Evolutionary conservation across 2,888 invertebrate species (phyloP).

Genomic region (Morpho deidamia): DNA sequence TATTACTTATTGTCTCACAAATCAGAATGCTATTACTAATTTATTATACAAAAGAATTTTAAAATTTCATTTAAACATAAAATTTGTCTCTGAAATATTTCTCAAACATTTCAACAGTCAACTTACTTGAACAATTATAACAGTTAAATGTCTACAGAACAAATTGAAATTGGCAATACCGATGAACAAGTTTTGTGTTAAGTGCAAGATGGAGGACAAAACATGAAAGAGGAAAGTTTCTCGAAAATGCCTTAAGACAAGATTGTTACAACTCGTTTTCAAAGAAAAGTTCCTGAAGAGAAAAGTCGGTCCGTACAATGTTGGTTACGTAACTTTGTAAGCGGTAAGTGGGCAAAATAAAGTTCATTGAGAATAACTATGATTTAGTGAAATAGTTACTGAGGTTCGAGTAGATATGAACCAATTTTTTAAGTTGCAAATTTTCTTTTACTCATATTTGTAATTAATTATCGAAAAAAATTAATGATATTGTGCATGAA

Average conservation of each 20-base stretch:
- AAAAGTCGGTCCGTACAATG: slow-evolving; percentile 7
- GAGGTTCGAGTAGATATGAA: background rate
- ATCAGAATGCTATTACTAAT: no score
- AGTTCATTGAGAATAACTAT: background rate
- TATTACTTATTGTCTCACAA: no score
- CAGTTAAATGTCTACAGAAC: slow-evolving; percentile 14
- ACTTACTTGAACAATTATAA: slow-evolving; percentile 9
- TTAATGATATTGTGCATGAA: no score
- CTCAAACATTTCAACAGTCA: background rate
- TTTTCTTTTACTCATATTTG: no score
- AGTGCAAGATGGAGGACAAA: slow-evolving; percentile 15
- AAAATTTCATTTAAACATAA: background rate
- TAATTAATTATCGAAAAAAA: no score
- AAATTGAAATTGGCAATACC: slow-evolving; percentile 20
- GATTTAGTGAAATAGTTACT: background rate
- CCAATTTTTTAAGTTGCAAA: no score
- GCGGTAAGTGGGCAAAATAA: background rate
- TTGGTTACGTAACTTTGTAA: slow-evolving; percentile 13
- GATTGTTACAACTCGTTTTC: slow-evolving; percentile 18
- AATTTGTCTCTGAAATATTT: background rate
- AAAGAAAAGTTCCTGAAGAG: slow-evolving; percentile 18
- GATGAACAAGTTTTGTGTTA: slow-evolving; percentile 16
- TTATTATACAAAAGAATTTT: background rate
- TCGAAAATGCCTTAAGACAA: slow-evolving; percentile 15
- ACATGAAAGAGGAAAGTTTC: slow-evolving; percentile 16